Evolutionary conservation across 2,797 vertebrate genomes (phyloP).

Genomic region (Urocyon cinereoargenteus): DNA sequence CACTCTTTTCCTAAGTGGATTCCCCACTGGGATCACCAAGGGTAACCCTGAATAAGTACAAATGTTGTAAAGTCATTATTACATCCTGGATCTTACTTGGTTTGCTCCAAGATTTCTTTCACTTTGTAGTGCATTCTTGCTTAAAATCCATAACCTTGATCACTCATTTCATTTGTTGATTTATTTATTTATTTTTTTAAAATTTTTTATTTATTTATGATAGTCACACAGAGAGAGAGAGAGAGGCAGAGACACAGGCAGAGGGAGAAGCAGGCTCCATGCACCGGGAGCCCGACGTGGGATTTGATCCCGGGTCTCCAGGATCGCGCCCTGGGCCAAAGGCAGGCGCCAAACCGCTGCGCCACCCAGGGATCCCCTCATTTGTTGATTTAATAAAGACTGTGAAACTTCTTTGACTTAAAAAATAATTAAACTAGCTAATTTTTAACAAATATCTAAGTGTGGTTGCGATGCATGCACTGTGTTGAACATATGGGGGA

Average conservation of each 20-base stretch:
- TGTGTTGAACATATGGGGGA: not conserved
- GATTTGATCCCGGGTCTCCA: too few species aligned
- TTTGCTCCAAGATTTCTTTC: slow-evolving; percentile 20
- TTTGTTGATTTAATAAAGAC: slow-evolving; percentile 56
- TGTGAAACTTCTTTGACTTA: not conserved
- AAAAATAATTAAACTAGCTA: not conserved
- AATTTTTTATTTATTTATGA: too few species aligned
- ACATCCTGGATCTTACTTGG: slow-evolving; percentile 5
- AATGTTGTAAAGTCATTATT: not conserved
- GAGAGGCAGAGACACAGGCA: too few species aligned
- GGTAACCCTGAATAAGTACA: not conserved
- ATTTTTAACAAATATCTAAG: slow-evolving; percentile 41
- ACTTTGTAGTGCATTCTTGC: not conserved
- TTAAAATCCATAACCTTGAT: not conserved
- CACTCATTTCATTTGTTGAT: slow-evolving; percentile 33
- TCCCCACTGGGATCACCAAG: not conserved
- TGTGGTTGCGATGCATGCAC: not conserved
- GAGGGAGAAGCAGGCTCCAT: too few species aligned
- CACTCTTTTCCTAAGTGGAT: not conserved
- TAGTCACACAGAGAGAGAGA: too few species aligned
- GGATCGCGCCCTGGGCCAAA: too few species aligned
- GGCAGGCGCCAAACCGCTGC: too few species aligned
- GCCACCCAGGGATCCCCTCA: too few species aligned
- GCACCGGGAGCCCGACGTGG: too few species aligned
- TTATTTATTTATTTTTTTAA: slow-evolving; percentile 56